phyloP scores from a whole-genome alignment of 2,888 invertebrate species.

The Malthinus flaveolus region DNA sequence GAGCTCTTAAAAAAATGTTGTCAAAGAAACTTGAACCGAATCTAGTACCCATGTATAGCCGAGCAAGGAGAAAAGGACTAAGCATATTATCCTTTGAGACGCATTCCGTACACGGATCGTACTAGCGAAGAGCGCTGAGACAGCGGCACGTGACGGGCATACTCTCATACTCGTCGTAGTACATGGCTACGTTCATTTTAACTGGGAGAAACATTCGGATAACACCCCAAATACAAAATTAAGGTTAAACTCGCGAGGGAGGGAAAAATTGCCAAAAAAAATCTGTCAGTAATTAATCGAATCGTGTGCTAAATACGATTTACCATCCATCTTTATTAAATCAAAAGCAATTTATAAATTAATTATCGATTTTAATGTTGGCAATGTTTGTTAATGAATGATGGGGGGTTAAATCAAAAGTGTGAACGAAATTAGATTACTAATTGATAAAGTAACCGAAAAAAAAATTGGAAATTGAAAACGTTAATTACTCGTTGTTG shows the following conservation, averaged over 20 bases:
- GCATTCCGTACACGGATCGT: conserved; percentile 45
- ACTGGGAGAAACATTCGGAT: conserved; percentile 13
- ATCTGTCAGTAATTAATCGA: not conserved
- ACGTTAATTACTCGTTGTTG: no score
- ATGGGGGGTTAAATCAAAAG: no score
- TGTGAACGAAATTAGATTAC: no score
- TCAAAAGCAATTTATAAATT: not conserved
- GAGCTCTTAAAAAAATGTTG: conserved; percentile 11
- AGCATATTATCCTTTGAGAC: conserved; percentile 42
- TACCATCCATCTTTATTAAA: not conserved
- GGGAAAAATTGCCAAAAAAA: no score
- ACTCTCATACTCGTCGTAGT: conserved; percentile 19
- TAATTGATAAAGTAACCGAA: no score
- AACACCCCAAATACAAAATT: conserved; percentile 17
- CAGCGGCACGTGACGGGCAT: conserved; percentile 46
- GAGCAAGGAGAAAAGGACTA: conserved; percentile 26
- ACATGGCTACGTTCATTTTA: conserved; percentile 23
- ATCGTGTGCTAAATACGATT: not conserved
- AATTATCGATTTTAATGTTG: not conserved
- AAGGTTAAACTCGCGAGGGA: conserved; percentile 11
- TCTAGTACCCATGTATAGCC: conserved; percentile 11
- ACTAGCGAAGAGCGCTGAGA: conserved; percentile 45
- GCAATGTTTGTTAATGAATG: no score
- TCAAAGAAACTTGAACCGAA: conserved; percentile 21
- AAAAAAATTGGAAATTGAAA: no score